These are phyloP conservation scores for Microdon myrmicae DNA, from an alignment of 2,888 invertebrate genomes.

Conservation along the genomic window DNA sequence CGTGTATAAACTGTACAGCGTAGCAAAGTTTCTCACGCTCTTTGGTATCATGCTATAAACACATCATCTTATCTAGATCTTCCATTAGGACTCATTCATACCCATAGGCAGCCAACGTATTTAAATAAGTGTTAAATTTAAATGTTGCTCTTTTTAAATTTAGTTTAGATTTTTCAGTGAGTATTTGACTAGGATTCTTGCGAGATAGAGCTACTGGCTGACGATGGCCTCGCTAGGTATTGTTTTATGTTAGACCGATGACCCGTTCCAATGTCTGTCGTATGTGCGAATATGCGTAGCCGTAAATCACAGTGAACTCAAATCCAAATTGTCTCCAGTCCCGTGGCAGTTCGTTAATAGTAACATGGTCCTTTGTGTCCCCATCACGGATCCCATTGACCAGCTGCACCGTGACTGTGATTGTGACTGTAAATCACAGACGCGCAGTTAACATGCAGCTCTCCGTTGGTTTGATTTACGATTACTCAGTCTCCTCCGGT, in stretches of 20 bases:
- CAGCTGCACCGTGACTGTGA: constrained; percentile 73
- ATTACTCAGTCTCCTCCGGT: constrained; percentile 15
- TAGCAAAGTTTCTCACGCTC: constrained; percentile 65
- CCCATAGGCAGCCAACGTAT: constrained; percentile 17
- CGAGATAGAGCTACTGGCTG: too few relatives aligned
- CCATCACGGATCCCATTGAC: constrained; percentile 16
- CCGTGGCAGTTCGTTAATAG: constrained; percentile 40
- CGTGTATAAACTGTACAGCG: constrained; percentile 67
- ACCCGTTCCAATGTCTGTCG: constrained; percentile 34
- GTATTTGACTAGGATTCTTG: too few relatives aligned
- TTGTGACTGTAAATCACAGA: constrained; percentile 44
- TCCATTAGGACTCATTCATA: too few relatives aligned
- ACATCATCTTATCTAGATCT: constrained; percentile 1
- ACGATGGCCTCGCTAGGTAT: too few relatives aligned
- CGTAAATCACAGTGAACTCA: constrained; percentile 41
- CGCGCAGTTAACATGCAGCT: constrained; percentile 40
- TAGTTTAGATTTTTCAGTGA: background rate
- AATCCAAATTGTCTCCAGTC: constrained; percentile 27
- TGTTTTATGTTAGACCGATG: too few relatives aligned
- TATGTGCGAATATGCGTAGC: constrained; percentile 40
- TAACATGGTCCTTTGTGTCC: constrained; percentile 18
- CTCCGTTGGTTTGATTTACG: constrained; percentile 40
- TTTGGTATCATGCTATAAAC: constrained; percentile 64
- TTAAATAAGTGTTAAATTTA: constrained; percentile 13
- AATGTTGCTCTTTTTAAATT: constrained; percentile 9